These are phyloP conservation scores for Danio jaintianensis DNA, from an alignment of 2,797 vertebrate species.

Conservation along the genomic window DNA sequence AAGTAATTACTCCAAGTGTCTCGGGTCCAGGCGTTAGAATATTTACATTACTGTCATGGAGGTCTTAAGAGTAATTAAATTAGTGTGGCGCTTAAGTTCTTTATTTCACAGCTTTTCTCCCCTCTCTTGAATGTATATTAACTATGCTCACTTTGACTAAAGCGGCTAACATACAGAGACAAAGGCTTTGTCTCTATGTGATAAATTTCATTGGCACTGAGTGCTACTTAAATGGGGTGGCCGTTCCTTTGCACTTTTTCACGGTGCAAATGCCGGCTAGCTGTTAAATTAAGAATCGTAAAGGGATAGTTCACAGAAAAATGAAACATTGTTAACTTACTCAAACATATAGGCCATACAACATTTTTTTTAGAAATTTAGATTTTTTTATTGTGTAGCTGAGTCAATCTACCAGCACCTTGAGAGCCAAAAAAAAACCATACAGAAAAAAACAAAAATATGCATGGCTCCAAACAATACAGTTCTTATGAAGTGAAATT, in stretches of 20 bases:
- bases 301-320: no score
- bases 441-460: no score
- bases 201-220: slow-evolving; percentile 68
- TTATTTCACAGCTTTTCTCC: slow-evolving; percentile 80
- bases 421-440: no score
- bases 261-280: not conserved
- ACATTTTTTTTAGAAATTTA: no score
- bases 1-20: slow-evolving; percentile 98
- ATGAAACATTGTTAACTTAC: no score
- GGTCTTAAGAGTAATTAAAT: slow-evolving; percentile 95
- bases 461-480: no score
- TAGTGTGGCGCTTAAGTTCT: slow-evolving; percentile 88
- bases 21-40: slow-evolving; percentile 90
- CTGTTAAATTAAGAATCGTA: no score
- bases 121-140: slow-evolving; percentile 77
- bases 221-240: slow-evolving; percentile 66
- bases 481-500: no score
- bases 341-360: no score
- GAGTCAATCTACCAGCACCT: no score
- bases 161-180: slow-evolving; percentile 72
- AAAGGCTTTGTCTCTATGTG: slow-evolving; percentile 74
- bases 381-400: no score
- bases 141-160: slow-evolving; percentile 55
- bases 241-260: slow-evolving; percentile 61
- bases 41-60: slow-evolving; percentile 97